These are phyloP conservation scores for Drosophila picticornis DNA, from an alignment of 2,888 invertebrate genomes.

Conservation along the genomic window DNA sequence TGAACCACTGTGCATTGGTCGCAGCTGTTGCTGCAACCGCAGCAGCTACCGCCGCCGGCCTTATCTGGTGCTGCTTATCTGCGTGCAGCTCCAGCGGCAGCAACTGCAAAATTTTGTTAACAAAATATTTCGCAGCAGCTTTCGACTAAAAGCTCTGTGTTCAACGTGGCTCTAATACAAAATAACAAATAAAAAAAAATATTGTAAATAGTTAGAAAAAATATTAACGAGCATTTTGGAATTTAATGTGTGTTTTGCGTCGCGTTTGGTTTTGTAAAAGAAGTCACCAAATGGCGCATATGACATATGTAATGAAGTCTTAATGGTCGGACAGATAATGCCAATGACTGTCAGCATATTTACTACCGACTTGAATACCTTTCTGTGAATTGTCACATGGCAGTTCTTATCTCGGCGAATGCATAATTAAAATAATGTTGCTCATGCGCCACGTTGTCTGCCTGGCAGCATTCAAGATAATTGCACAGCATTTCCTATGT, in stretches of 20 bases:
- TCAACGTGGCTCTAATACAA: conserved; percentile 18
- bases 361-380: conserved; percentile 34
- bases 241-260: conserved; percentile 62
- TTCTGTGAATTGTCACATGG: conserved; percentile 60
- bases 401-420: conserved; percentile 43
- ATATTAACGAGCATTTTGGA: conserved; percentile 70
- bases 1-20: conserved; percentile 31
- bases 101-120: conserved; percentile 76
- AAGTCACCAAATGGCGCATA: conserved; percentile 71
- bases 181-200: conserved; percentile 31
- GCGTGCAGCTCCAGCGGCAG: conserved; percentile 54
- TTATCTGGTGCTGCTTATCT: conserved; percentile 75
- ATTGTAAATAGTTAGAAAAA: conserved; percentile 11
- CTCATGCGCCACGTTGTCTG: conserved; percentile 70
- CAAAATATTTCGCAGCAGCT: conserved; percentile 74
- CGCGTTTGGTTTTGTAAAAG: conserved; percentile 26
- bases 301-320: conserved; percentile 82
- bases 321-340: conserved; percentile 74
- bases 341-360: conserved; percentile 56
- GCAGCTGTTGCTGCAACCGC: conserved; percentile 34
- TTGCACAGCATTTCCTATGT: conserved; percentile 45
- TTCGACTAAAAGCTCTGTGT: conserved; percentile 24
- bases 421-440: conserved; percentile 76
- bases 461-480: conserved; percentile 50
- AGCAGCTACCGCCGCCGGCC: conserved; percentile 51